A percentile compares a stretch with the other conserved stretches of the same genome.
Evolutionary conservation across 2,113 vertebrate species (phyloP).

Genomic region (Hirundichthys speculiger): DNA sequence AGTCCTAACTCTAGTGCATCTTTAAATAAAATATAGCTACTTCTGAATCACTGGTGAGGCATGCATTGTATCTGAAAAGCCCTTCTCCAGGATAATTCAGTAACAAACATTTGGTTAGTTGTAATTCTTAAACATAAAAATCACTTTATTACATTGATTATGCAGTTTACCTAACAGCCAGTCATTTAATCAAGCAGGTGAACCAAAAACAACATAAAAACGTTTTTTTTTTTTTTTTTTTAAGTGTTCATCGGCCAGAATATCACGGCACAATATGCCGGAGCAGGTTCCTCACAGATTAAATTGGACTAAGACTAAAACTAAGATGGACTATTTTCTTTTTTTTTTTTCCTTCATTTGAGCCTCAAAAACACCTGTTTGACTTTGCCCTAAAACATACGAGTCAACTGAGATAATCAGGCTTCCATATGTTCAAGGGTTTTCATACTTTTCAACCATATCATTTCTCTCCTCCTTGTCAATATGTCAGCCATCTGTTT

Average conservation of each 20-base stretch:
- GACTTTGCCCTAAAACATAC: slow-evolving; percentile 41
- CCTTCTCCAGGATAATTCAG: not conserved
- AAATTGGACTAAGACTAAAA: not conserved
- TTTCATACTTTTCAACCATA: slow-evolving; percentile 69
- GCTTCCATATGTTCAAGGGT: slow-evolving; percentile 66
- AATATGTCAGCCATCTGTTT: slow-evolving; percentile 77
- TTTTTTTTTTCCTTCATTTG: not conserved
- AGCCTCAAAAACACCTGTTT: slow-evolving; percentile 55
- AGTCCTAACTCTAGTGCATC: not conserved
- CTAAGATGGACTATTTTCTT: too few species aligned
- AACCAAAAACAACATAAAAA: too few species aligned
- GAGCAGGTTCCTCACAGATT: too few species aligned
- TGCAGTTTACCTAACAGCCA: too few species aligned
- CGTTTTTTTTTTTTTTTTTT: too few species aligned
- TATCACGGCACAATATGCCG: too few species aligned
- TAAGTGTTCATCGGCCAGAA: too few species aligned
- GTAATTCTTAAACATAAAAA: too few species aligned
- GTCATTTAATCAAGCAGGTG: too few species aligned
- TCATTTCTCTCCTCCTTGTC: slow-evolving; percentile 61
- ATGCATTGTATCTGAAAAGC: not conserved
- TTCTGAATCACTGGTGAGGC: not conserved
- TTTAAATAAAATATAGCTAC: not conserved
- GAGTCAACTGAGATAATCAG: slow-evolving; percentile 41
- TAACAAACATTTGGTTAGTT: too few species aligned
- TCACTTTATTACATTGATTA: too few species aligned